Evolutionary conservation across 2,888 invertebrate species (phyloP), one percentile per base, ranked within the genome.

Genomic region (Caenorhabditis panamensis): DNA sequence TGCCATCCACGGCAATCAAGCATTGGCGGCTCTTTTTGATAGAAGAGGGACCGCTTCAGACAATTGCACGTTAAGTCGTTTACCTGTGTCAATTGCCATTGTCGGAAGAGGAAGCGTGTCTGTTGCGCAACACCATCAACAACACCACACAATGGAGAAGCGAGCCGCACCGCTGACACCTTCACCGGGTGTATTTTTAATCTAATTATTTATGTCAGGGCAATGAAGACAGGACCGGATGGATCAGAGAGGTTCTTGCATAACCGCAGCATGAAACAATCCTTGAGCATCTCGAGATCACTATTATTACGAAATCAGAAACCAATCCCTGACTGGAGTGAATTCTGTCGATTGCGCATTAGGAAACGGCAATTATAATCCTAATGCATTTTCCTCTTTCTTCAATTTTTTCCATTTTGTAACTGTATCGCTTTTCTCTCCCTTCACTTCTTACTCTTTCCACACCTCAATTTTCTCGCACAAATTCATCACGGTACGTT

Each of bases 11-110:
- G 28, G 58, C 64, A 73, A 73, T 73, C 37, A 59, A 63, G 56
- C 37, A 31, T 61, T 24, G 72, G 47, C 73, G 73, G 73, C 64
- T 49, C 58, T 63, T 66, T 73, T 75, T 75, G 2, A 61, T 61
- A 59, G 61, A 28, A 31, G 31, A 31, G 31, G 28, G 47, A 20
- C 75, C 58, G 68, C 77, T 77, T 77, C 47, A 51, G 47, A 63
- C 69, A 69, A 69, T 77, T 59, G 63, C 56, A 51, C 58, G 56
- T 31, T 9, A 6, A 69, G 69, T 77, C 77, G 77, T 77, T 77
- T 77, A 77, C 77, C 77, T 77, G 79, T 62, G 62, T 79, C 79
- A 73, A 79, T 79, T 79, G 79, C 79, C 41, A 79, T 79, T 79
- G 79, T 79, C 72, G 59, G 41, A 49, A 59, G 47, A 56, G 44